phyloP scores from a whole-genome alignment of 2,797 vertebrate species.

The Hoplostethus mediterraneus region DNA sequence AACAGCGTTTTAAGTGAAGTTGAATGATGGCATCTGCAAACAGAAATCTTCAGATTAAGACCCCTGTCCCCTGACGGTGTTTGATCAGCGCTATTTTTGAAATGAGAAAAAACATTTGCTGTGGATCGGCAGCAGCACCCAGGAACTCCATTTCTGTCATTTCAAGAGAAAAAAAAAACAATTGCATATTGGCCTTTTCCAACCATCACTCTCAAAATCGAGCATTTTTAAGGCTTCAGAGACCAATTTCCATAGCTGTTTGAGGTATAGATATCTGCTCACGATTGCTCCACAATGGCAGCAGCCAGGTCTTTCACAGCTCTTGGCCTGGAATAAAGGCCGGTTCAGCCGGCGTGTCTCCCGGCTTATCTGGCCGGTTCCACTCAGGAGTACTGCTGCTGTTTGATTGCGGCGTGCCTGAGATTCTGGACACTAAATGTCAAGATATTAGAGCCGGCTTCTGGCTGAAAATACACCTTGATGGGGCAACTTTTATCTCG shows the following conservation, averaged over 20 bases:
- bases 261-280: slow-evolving; percentile 59
- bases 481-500: slow-evolving; percentile 47
- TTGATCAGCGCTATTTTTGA: slow-evolving; percentile 19
- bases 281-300: slow-evolving; percentile 44
- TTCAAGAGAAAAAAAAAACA: slow-evolving; percentile 34
- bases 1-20: slow-evolving; percentile 83
- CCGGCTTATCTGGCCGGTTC: slow-evolving; percentile 55
- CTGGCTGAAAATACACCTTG: slow-evolving; percentile 23
- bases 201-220: slow-evolving; percentile 36
- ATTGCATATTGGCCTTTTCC: slow-evolving; percentile 47
- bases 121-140: too few species aligned
- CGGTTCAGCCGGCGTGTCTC: slow-evolving; percentile 19
- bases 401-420: slow-evolving; percentile 9
- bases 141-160: slow-evolving; percentile 30
- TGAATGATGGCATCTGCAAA: slow-evolving; percentile 96
- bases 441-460: slow-evolving; percentile 49
- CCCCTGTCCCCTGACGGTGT: not conserved
- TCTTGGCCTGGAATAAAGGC: slow-evolving; percentile 55
- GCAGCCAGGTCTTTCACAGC: slow-evolving; percentile 50
- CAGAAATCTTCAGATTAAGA: too few species aligned
- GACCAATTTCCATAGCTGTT: slow-evolving; percentile 60
- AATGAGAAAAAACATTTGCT: slow-evolving; percentile 21
- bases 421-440: slow-evolving; percentile 64
- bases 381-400: slow-evolving; percentile 25
- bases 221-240: slow-evolving; percentile 38